Conservation (phyloP, 1,140 invertebrate genomes). For the Calycopis cecrops region DNA sequence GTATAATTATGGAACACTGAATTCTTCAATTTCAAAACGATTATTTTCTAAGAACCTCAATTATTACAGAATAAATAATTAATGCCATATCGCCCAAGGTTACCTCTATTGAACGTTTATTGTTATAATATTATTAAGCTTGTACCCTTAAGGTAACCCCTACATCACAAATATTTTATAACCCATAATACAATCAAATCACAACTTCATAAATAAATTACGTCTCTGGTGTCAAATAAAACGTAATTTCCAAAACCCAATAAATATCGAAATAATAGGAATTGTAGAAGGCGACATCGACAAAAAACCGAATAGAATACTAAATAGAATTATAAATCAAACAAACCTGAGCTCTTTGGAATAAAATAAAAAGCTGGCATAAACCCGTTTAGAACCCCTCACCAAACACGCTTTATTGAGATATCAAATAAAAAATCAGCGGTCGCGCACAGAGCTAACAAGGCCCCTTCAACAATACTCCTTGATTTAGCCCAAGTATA, state of each 20-base stretch:
- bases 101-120: too few relatives aligned
- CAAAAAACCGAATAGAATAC: conserved; percentile 18
- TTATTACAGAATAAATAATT: too few relatives aligned
- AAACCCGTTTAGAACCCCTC: conserved; percentile 50
- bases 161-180: too few relatives aligned
- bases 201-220: too few relatives aligned
- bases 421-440: conserved; percentile 72
- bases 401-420: conserved; percentile 58
- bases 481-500: conserved; percentile 62
- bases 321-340: conserved; percentile 66
- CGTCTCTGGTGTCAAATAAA: too few relatives aligned
- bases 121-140: too few relatives aligned
- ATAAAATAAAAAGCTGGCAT: conserved; percentile 41
- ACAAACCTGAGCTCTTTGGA: conserved; percentile 28
- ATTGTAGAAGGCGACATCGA: conserved; percentile 2
- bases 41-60: too few relatives aligned
- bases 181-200: too few relatives aligned
- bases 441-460: conserved; percentile 55
- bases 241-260: not conserved
- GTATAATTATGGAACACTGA: too few relatives aligned
- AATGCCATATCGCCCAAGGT: too few relatives aligned
- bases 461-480: conserved; percentile 60
- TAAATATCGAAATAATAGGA: conserved; percentile 4
- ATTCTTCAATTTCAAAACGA: too few relatives aligned
- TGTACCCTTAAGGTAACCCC: too few relatives aligned